Conservation (phyloP, 2,113 vertebrate species). For the Petrocephalus microphthalmus region DNA sequence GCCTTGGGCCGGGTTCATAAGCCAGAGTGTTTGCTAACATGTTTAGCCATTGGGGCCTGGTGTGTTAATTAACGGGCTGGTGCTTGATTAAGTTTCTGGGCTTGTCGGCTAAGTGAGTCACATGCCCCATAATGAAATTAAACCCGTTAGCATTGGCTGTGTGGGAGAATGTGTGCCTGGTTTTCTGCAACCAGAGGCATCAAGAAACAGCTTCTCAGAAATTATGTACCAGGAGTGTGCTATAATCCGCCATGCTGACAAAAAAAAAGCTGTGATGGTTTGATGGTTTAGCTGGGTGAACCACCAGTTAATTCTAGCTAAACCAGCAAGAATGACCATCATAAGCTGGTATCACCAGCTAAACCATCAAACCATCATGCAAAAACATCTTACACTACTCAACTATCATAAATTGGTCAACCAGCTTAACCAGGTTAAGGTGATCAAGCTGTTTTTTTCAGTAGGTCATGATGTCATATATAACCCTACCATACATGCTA, state of each 20-base stretch:
- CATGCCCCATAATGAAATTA: background rate
- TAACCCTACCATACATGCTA: background rate
- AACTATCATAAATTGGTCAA: background rate
- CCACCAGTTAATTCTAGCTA: background rate
- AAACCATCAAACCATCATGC: no score
- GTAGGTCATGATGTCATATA: background rate
- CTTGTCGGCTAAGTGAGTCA: background rate
- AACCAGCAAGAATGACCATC: background rate
- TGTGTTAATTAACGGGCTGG: background rate
- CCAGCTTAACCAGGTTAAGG: background rate
- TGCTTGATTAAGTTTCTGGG: conserved; percentile 9
- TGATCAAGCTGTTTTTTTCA: background rate
- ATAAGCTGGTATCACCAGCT: no score
- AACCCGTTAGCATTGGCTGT: background rate
- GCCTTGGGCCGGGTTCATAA: background rate
- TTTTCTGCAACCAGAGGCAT: no score
- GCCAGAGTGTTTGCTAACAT: background rate
- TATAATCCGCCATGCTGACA: background rate
- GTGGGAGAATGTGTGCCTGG: background rate
- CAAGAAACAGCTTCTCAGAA: background rate
- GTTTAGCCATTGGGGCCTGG: background rate
- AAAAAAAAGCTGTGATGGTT: background rate
- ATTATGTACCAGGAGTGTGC: background rate
- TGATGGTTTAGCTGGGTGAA: background rate
- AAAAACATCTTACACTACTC: background rate